Evolutionary conservation across 2,113 vertebrate genomes (phyloP).

Genomic region (Laticauda laticaudata): DNA sequence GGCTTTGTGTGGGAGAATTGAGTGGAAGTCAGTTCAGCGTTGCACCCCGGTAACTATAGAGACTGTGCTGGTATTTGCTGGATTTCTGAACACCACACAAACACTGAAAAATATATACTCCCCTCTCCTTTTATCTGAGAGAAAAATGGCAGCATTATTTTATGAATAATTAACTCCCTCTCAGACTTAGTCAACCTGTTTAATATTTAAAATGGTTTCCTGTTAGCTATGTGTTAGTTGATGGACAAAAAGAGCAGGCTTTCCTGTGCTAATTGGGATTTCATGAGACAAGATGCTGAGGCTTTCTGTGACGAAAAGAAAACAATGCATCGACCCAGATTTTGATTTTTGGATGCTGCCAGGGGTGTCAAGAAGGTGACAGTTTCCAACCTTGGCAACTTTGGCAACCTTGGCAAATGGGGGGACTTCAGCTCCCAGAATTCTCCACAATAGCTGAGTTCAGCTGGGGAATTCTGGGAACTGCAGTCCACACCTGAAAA

Average conservation of each 20-base stretch:
- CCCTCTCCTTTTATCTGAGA: conserved; percentile 59
- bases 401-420: neutral
- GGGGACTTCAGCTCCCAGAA: neutral
- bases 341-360: neutral
- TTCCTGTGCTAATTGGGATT: conserved; percentile 48
- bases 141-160: conserved; percentile 64
- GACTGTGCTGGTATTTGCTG: conserved; percentile 53
- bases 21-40: conserved; percentile 63
- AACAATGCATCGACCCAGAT: neutral
- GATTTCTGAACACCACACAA: conserved; percentile 38
- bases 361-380: neutral
- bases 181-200: conserved; percentile 61
- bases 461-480: neutral
- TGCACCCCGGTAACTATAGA: conserved; percentile 67
- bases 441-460: neutral
- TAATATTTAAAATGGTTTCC: conserved; percentile 63
- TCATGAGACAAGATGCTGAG: conserved; percentile 42
- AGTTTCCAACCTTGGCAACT: neutral
- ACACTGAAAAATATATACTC: conserved; percentile 59
- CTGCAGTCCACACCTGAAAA: neutral
- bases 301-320: neutral
- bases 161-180: conserved; percentile 67
- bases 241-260: conserved; percentile 51
- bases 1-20: conserved; percentile 57
- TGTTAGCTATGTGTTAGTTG: conserved; percentile 54